Evolutionary conservation across 1,140 invertebrate species (phyloP).

Genomic region (Charaxes varanes): DNA sequence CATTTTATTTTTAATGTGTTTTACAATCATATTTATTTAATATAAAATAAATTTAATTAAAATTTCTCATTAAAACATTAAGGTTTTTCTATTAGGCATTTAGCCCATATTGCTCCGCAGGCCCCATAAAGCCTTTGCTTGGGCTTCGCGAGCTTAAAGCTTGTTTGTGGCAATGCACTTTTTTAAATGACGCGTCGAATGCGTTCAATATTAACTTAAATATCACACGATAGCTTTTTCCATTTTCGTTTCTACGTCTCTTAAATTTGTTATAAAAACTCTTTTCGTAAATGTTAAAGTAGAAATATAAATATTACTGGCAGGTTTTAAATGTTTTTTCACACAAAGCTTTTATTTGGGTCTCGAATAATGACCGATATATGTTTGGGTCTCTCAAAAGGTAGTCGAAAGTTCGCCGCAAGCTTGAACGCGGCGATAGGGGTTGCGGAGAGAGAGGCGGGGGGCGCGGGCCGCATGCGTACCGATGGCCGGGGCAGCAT

Average conservation of each 20-base stretch:
- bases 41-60: too few species aligned
- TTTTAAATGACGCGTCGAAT: conserved; percentile 31
- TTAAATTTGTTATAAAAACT: too few species aligned
- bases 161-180: conserved; percentile 37
- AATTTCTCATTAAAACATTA: not conserved
- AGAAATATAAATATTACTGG: too few species aligned
- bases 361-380: conserved; percentile 15
- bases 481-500: conserved; percentile 46
- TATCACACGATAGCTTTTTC: not conserved
- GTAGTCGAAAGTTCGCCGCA: conserved; percentile 35
- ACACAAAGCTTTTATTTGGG: conserved; percentile 8
- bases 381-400: conserved; percentile 27
- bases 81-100: conserved; percentile 14
- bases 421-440: conserved; percentile 50
- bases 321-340: too few species aligned
- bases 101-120: conserved; percentile 27
- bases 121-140: conserved; percentile 29
- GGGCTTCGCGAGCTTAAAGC: conserved; percentile 38
- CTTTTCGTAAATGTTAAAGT: too few species aligned
- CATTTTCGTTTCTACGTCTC: too few species aligned
- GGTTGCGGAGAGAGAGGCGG: conserved; percentile 25
- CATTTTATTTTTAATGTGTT: too few species aligned
- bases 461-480: conserved; percentile 53
- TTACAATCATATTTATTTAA: too few species aligned
- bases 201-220: conserved; percentile 22